Evolutionary conservation across 2,888 invertebrate genomes (phyloP).

Genomic region (Eupithecia centaureata): DNA sequence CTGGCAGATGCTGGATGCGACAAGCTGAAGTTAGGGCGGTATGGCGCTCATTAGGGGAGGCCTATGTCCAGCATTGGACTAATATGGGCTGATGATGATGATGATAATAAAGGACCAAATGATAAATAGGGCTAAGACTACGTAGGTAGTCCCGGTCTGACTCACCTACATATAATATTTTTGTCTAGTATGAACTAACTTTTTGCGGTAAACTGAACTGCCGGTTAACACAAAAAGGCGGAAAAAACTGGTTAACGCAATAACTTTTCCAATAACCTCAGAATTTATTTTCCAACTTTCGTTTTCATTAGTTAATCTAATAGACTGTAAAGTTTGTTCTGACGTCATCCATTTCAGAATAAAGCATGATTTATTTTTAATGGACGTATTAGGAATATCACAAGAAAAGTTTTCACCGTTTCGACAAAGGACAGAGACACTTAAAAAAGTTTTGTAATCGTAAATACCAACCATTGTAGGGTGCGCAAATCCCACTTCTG

Average conservation of each 20-base stretch:
- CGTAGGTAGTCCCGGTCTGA: neutral
- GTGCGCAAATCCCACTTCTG: constrained; percentile 63
- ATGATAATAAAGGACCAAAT: no score
- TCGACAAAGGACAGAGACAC: constrained; percentile 42
- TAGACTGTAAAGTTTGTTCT: constrained; percentile 34
- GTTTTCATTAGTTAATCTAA: constrained; percentile 34
- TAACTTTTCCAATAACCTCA: constrained; percentile 36
- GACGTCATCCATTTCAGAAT: constrained; percentile 32
- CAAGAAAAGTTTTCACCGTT: constrained; percentile 43
- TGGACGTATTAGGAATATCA: constrained; percentile 46
- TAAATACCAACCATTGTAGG: constrained; percentile 52
- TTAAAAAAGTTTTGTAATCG: constrained; percentile 60
- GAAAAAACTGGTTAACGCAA: constrained; percentile 21
- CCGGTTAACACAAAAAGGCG: neutral
- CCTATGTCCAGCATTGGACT: no score
- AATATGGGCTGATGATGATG: no score
- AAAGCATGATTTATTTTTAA: constrained; percentile 49
- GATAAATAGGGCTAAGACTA: neutral
- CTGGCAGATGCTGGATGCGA: no score
- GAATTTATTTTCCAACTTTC: constrained; percentile 36
- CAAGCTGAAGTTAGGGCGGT: no score
- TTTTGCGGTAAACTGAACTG: neutral
- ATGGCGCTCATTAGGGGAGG: no score
- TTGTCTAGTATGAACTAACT: neutral
- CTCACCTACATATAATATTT: neutral